Evolutionary conservation across 2,113 vertebrate species (phyloP), one percentile per base, ranked within the genome.

Genomic region (Mesembrinibis cayennensis): DNA sequence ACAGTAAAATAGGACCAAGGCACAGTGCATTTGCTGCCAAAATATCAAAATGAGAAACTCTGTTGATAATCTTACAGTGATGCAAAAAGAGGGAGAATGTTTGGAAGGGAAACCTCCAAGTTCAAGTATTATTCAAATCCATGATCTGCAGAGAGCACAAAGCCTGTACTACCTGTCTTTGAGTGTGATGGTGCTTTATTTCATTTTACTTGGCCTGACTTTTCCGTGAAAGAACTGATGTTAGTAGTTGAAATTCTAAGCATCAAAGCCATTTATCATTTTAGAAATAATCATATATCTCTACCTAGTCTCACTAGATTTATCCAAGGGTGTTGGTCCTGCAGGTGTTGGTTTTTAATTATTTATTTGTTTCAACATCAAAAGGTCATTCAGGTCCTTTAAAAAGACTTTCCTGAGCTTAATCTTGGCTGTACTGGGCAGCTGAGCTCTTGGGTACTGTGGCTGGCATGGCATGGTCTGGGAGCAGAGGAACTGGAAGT

Each of bases 231-330:
- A 59, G 63, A 92, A 71, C n/a, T 71, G 55, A 47, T 74, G 44
- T 61, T 77, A 52, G 11, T 82, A 80, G 49, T 95, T 95, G 61
- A 87, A 93, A 95, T 95, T 95, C 91, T 79, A 65, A 87, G 61
- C 73, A 72, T 85, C 29, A 62, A 87, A 93, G 49, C 44, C 36
- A 82, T 89, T 93, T 84, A 65, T 91, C 47, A 56, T 71, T 83
- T 93, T 63, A 82, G 55, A 82, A 95, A 82, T 67, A 67, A 20
- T 83, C 67, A 3, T 69, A 16, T 59, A 44, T 92, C 56, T 93
- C 44, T 91, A 87, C 44, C 10, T 56, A 49, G 2, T 89, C 66
- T 89, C 20, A 13, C 30, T 56, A 42, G 83, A 67, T 90, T 88
- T 89, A 80, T 61, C 77, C 47, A 65, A 92, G 47, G 3, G 5